Evolutionary conservation across 2,797 vertebrate genomes (phyloP), one percentile per base, ranked within the genome.

Genomic region (Silurus lanzhouensis): DNA sequence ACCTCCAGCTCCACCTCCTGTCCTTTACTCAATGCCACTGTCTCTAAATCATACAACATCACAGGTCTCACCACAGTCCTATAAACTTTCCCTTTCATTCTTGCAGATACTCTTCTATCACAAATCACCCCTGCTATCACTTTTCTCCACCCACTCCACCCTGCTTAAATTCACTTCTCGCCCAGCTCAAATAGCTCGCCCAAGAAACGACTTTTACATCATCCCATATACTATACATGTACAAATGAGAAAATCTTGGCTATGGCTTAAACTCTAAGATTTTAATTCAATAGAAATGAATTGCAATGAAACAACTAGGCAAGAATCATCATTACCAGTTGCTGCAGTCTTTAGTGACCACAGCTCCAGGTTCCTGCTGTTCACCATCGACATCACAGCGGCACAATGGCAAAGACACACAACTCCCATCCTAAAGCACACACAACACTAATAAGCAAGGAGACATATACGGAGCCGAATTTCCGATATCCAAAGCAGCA

Each of bases 321-420:
- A 44, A 5, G 10, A 64, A 67, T 52, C 48, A 9, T 66, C 14
- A 52, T 70, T 85, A 96, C 97, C 97, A 97, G 90, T 95, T 97
- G 89, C 95, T 96, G 84, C 97, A 98, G 44, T 92, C 93, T 38
- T 57, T 89, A 52, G 88, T 55, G 48, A 97, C 93, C 0, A 25
- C 60, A 5, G 94, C 93, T 86, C 96, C 95, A 0, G 96, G 92
- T 5, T 90, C 75, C 68, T 95, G 91, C 66, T 93, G 93, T 70
- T 90, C 89, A 6, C 95, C 96, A 1, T 92, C 86, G 0, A 94
- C 81, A 57, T 95, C 79, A 81, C 96, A 97, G 60, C 92, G 96
- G 82, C 97, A 97, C 52, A 92, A 89, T 4, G 91, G 88, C 84
- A 92, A 77, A 0, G 72, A 89, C 60, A 97, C 95, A 76, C 96